Base-by-base conservation (phyloP, 2,113 vertebrate genomes). In the Perccottus glenii region DNA sequence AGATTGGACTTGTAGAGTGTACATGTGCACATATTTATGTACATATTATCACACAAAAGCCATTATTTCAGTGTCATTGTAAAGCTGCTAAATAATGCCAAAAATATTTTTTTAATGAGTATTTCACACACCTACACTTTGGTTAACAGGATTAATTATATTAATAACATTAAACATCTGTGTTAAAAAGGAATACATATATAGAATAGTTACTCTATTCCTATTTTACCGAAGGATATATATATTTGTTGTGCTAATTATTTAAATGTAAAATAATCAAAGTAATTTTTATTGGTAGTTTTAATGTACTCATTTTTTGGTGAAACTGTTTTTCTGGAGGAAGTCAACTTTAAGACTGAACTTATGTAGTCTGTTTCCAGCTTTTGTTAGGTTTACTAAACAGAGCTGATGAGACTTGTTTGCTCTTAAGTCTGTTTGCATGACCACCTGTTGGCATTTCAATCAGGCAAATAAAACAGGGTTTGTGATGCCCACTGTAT, bases 61-160 rank as follows among this genome's bases (percentile, higher is more conserved):
- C 92, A 92, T 91, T 82, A 81, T 92, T 86, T 91, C 64, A 83
- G 83, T 87, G 87, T 90, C 82, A 83, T 86, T 84, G 87, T 85
- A 88, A 89, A 88, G 92, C 92, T 93, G 90, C 92, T 93, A 90
- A 88, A 85, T 86, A 84, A 93, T 91, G 90, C 92, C 91, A 93
- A 93, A 84, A 91, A 91, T 27, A 83, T 33, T 72, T 74, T 77
- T 83, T 87, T 64, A 86, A 70, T 85, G 57, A 82, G 60, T 74
- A 83, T 81, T 83, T 45, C 49, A 73, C 53, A 72, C 70, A 60
- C 72, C 75, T 15, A 55, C 57, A 66, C 70, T 85, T 85, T 70
- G 45, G 60, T 84, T 78, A 15, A 70, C 62, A 64, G 51, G 69
- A 74, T 79, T 15, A 35, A 72, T 84, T 79, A 58, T 70, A 72